These are phyloP conservation scores for Marasmarcha lunaedactyla DNA, from an alignment of 2,888 invertebrate species.

Conservation along the genomic window DNA sequence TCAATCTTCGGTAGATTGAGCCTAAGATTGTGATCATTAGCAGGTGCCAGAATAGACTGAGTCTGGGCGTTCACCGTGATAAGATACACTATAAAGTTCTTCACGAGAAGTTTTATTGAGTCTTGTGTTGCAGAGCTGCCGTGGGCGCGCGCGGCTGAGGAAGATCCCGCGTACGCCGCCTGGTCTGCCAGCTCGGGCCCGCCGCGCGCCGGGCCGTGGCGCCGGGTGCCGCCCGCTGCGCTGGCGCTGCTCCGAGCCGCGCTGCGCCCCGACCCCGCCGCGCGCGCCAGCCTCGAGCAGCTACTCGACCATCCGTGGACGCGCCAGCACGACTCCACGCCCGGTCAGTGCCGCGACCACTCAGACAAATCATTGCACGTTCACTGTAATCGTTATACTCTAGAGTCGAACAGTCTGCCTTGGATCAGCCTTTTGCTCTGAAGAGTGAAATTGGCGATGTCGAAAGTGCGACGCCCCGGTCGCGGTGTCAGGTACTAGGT, in stretches of 20 bases:
- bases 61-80: conserved; percentile 18
- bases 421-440: too few relatives aligned
- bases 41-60: too few relatives aligned
- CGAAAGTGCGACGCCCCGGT: too few relatives aligned
- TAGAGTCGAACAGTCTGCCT: too few relatives aligned
- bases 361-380: too few relatives aligned
- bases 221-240: conserved; percentile 80
- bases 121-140: conserved; percentile 77
- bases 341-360: conserved; percentile 3
- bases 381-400: conserved; percentile 4
- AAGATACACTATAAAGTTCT: too few relatives aligned
- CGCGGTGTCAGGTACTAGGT: conserved; percentile 83
- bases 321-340: conserved; percentile 4
- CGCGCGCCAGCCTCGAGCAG: conserved; percentile 75
- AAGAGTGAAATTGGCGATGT: too few relatives aligned
- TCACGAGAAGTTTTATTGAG: too few relatives aligned
- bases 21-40: too few relatives aligned
- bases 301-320: conserved; percentile 78
- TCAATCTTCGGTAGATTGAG: too few relatives aligned
- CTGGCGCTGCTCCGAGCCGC: conserved; percentile 82
- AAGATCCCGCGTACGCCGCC: conserved; percentile 14
- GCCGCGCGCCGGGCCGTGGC: conserved; percentile 85
- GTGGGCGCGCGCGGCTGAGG: conserved; percentile 84
- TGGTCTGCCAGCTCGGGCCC: conserved; percentile 68
- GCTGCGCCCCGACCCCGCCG: conserved; percentile 74